Conservation (phyloP, 2,888 invertebrate genomes). For the Koerneria pararmatus region DNA sequence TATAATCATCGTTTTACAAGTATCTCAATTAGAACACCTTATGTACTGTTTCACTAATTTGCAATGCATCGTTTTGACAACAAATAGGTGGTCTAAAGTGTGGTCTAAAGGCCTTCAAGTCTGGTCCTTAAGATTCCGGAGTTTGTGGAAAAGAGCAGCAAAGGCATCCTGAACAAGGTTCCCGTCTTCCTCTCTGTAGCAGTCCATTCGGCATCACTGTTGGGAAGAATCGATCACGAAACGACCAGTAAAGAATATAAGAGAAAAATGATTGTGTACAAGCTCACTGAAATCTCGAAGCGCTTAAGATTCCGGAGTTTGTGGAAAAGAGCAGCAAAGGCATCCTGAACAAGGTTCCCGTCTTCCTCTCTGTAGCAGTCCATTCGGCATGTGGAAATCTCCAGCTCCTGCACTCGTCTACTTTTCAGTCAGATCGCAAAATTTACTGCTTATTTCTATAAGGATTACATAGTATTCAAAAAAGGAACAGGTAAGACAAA, state of each 20-base stretch:
- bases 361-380: conserved; percentile 17
- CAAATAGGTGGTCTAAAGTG: too few relatives aligned
- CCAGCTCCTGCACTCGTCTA: not conserved
- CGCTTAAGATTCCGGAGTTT: not conserved
- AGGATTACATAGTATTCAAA: too few relatives aligned
- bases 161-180: conserved; percentile 10
- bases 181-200: conserved; percentile 16
- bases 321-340: not conserved
- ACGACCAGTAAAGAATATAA: not conserved
- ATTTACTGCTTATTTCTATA: too few relatives aligned
- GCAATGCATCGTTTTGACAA: too few relatives aligned
- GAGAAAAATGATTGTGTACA: not conserved
- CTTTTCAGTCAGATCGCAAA: too few relatives aligned
- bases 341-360: conserved; percentile 9
- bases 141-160: not conserved
- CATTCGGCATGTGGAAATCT: conserved; percentile 13
- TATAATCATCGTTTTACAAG: too few relatives aligned
- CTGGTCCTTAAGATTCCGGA: not conserved
- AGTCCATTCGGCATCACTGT: conserved; percentile 18
- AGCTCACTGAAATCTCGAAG: conserved; percentile 17
- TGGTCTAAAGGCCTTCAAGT: too few relatives aligned
- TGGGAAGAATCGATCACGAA: too few relatives aligned
- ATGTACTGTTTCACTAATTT: too few relatives aligned
- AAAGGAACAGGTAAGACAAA: too few relatives aligned
- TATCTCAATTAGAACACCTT: too few relatives aligned